These are phyloP conservation scores for Tauraco hartlaubi DNA, from an alignment of 2,797 vertebrate species.

Conservation along the genomic window DNA sequence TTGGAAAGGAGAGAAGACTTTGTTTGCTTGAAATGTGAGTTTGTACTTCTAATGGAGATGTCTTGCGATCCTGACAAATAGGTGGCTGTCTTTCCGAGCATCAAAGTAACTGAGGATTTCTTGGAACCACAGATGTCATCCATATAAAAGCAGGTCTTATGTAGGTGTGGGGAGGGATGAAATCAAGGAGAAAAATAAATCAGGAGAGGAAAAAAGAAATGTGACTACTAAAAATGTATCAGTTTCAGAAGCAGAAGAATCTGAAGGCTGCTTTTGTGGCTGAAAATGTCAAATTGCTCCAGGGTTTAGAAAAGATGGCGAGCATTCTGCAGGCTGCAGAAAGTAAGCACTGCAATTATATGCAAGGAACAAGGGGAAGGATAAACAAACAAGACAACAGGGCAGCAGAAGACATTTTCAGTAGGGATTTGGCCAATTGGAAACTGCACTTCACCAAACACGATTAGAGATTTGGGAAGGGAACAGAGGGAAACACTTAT, in stretches of 20 bases:
- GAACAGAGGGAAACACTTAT: background rate
- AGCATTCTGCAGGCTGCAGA: background rate
- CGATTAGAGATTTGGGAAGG: fast-evolving
- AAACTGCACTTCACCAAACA: background rate
- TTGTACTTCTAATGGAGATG: background rate
- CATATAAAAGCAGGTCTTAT: background rate
- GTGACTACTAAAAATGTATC: background rate
- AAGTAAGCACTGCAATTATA: background rate
- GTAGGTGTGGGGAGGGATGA: background rate
- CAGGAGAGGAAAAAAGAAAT: background rate
- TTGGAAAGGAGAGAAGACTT: background rate
- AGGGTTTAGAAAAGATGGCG: background rate
- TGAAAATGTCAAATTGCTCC: background rate
- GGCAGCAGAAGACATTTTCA: background rate
- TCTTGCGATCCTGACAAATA: background rate
- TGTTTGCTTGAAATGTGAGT: background rate
- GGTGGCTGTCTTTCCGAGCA: background rate
- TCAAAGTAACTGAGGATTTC: background rate
- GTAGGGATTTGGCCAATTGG: background rate
- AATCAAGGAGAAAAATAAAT: background rate
- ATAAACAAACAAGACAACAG: background rate
- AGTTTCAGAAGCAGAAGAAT: background rate
- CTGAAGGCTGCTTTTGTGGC: background rate
- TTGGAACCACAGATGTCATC: background rate
- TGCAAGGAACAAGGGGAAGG: background rate